phyloP scores from a whole-genome alignment of 2,888 invertebrate species.

The Dasysyrphus albostriatus region DNA sequence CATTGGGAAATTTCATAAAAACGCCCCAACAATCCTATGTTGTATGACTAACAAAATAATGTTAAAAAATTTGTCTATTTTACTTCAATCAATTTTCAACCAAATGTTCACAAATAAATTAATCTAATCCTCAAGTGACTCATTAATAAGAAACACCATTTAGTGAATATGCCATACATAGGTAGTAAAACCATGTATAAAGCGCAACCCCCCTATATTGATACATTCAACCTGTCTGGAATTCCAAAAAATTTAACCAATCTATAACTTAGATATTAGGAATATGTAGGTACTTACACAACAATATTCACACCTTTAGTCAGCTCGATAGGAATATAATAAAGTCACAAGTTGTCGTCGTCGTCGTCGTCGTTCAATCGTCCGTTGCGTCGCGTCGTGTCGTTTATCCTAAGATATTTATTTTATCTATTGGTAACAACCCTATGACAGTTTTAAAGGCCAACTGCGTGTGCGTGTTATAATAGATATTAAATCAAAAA shows the following conservation, averaged over 20 bases:
- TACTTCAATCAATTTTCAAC: slow-evolving; percentile 50
- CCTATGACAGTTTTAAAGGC: slow-evolving; percentile 52
- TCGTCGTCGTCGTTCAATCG: neutral
- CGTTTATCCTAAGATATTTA: slow-evolving; percentile 49
- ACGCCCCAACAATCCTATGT: too few species aligned
- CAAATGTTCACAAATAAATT: slow-evolving; percentile 31
- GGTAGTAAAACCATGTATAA: neutral
- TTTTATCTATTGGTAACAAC: slow-evolving; percentile 45
- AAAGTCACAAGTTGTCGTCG: slow-evolving; percentile 4
- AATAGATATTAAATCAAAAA: slow-evolving; percentile 25
- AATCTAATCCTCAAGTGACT: slow-evolving; percentile 59
- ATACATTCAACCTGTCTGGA: slow-evolving; percentile 47
- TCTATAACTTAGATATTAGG: neutral
- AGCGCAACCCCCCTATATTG: neutral
- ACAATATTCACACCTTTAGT: slow-evolving; percentile 26
- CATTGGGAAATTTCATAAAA: too few species aligned
- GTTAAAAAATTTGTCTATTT: neutral
- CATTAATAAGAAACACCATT: slow-evolving; percentile 41
- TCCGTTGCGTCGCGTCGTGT: neutral
- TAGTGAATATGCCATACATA: neutral
- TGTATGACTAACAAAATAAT: too few species aligned
- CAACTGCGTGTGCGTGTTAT: slow-evolving; percentile 47
- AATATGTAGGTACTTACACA: neutral
- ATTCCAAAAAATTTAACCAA: neutral
- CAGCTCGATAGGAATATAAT: neutral